Base-by-base conservation (phyloP, 2,797 vertebrate genomes). In the Syndactyla subalaris region DNA sequence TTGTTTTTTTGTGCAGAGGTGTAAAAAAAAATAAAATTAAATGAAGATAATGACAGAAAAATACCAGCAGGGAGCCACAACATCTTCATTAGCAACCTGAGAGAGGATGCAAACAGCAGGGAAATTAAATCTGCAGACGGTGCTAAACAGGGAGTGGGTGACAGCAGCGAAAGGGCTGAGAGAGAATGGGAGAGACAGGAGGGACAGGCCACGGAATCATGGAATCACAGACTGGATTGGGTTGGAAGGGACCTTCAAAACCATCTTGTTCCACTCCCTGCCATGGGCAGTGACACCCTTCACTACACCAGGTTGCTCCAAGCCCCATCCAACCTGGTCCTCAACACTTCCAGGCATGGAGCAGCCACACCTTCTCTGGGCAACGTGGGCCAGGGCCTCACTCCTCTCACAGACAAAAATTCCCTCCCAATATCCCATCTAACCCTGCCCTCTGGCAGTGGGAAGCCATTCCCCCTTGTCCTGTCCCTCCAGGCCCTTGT, bases 31-130 rank as follows among this genome's bases (percentile, higher is more conserved):
- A 27, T 5, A 52, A 24, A 74, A 86, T 57, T 77, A 63, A 89
- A 91, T 57, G 32, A 95, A 76, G 41, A 57, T 74, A 91, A 61
- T 38, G 61, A 94, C 20, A 94, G 87, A 89, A 92, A 96, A 96
- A 95, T 59, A 92, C 29, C 89, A 93, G 85, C 52, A 2, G 79
- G 78, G 75, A 82, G 49, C 89, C 68, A 57, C 81, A 89, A 88
- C 72, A 45, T 71, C 93, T 88, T 91, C 87, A 92, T 92, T 89
- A 92, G 66, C 89, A 91, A 92, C 84, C 49, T 46, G 6, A 79
- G 87, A 91, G 67, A 92, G 61, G 63, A 87, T 34, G 63, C 74
- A 91, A 92, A 91, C 85, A 91, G 85, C 68, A 67, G 48, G 45
- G 61, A 91, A 91, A 93, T 87, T 57, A 92, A 65, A 91, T 85